Evolutionary conservation across 2,113 vertebrate genomes (phyloP).

Genomic region (Solea senegalensis): DNA sequence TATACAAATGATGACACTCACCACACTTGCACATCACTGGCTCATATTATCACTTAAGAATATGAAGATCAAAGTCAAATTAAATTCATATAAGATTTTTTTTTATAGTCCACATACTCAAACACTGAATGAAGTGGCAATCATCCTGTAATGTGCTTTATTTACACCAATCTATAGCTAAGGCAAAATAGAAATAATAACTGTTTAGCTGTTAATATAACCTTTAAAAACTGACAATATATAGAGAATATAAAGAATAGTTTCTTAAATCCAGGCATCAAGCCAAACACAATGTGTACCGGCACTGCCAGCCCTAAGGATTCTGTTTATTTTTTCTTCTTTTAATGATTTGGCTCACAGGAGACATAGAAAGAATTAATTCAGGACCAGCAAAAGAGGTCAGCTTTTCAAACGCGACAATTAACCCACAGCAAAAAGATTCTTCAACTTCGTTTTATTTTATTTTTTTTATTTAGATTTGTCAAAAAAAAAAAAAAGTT

Average conservation of each 20-base stretch:
- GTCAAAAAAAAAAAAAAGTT: conserved; percentile 39
- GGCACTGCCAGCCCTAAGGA: conserved; percentile 60
- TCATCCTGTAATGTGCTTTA: too few relatives aligned
- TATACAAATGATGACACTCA: too few relatives aligned
- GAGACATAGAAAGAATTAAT: conserved; percentile 58
- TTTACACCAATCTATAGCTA: too few relatives aligned
- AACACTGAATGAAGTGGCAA: too few relatives aligned
- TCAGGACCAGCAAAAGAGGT: conserved; percentile 46
- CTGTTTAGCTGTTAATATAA: too few relatives aligned
- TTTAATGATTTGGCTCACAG: conserved; percentile 57
- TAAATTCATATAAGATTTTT: too few relatives aligned
- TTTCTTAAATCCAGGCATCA: conserved; percentile 59
- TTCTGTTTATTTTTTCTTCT: conserved; percentile 63
- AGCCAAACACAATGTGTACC: conserved; percentile 65
- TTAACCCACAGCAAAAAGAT: conserved; percentile 65
- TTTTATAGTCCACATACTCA: too few relatives aligned
- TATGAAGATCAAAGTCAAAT: too few relatives aligned
- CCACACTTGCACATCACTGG: too few relatives aligned
- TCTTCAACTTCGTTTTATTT: conserved; percentile 26
- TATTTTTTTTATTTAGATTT: not conserved
- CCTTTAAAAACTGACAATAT: too few relatives aligned
- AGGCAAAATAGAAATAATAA: too few relatives aligned
- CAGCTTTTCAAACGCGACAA: conserved; percentile 62
- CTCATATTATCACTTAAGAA: too few relatives aligned
- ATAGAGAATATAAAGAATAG: conserved; percentile 55